These are phyloP conservation scores for Tetanocera ferruginea DNA, from an alignment of 2,888 invertebrate genomes.

Conservation along the genomic window DNA sequence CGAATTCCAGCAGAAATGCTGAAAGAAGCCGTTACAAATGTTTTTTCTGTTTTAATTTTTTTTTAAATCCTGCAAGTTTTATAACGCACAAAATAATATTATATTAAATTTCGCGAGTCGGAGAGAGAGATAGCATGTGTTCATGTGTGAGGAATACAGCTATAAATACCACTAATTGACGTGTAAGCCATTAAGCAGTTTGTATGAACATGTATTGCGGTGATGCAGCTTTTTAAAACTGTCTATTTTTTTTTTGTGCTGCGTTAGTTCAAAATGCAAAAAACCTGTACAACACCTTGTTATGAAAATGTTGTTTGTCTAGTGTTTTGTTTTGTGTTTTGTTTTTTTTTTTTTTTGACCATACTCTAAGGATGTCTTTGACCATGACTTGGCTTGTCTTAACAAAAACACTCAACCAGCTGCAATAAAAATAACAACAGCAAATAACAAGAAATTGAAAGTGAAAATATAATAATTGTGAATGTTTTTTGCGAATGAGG, in stretches of 20 bases:
- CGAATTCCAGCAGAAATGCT: slow-evolving; percentile 1
- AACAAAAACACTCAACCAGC: neutral
- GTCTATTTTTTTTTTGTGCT: neutral
- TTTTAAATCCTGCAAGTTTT: too few species aligned
- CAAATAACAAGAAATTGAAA: slow-evolving; percentile 17
- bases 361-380: slow-evolving; percentile 28
- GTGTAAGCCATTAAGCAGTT: neutral
- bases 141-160: neutral
- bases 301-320: slow-evolving; percentile 32
- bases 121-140: neutral
- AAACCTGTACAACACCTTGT: slow-evolving; percentile 15
- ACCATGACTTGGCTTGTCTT: slow-evolving; percentile 12
- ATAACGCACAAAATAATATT: neutral
- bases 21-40: neutral
- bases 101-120: neutral
- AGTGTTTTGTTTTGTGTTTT: neutral
- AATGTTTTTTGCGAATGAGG: slow-evolving; percentile 7
- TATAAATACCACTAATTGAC: neutral
- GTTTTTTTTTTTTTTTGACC: slow-evolving; percentile 5
- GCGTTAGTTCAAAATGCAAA: neutral
- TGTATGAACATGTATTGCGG: neutral
- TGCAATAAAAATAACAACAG: neutral
- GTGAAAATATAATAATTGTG: slow-evolving; percentile 27
- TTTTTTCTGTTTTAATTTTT: too few species aligned
- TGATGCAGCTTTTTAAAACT: neutral